Percentiles rank a stretch among this genome's conserved stretches.
These are phyloP conservation scores for Tragulus kanchil DNA, from an alignment of 2,113 vertebrate species.

Conservation along the genomic window DNA sequence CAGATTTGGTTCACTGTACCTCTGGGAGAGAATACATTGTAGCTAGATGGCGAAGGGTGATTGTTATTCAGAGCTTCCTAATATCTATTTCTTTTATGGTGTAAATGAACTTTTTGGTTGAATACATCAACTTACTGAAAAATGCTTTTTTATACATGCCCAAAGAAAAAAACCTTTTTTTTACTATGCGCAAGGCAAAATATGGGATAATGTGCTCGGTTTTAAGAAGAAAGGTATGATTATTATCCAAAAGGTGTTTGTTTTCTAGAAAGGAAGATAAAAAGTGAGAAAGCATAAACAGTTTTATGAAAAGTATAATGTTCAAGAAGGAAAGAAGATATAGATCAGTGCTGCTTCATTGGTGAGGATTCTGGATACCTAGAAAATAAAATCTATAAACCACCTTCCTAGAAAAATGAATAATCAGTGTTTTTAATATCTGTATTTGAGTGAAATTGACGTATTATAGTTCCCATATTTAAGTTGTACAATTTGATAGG, in stretches of 20 bases:
- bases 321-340: background rate
- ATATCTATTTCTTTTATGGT: constrained; percentile 48
- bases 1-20: constrained; percentile 81
- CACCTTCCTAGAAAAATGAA: background rate
- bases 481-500: background rate
- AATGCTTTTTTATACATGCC: background rate
- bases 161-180: background rate
- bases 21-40: constrained; percentile 68
- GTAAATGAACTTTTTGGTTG: constrained; percentile 64
- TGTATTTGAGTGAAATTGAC: background rate
- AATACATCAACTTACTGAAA: constrained; percentile 63
- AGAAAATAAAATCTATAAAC: background rate
- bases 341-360: background rate
- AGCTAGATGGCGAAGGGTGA: constrained; percentile 29
- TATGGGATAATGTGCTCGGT: background rate
- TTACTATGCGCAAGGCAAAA: background rate
- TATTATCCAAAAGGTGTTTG: background rate
- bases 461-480: background rate
- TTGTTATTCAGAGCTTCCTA: constrained; percentile 58
- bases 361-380: background rate
- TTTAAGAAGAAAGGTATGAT: background rate
- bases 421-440: background rate
- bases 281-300: background rate
- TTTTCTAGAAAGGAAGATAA: background rate
- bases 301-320: constrained; percentile 36